Evolutionary conservation across 2,113 vertebrate genomes (phyloP), one percentile per base, ranked within the genome.

Genomic region (Engystomops pustulosus): DNA sequence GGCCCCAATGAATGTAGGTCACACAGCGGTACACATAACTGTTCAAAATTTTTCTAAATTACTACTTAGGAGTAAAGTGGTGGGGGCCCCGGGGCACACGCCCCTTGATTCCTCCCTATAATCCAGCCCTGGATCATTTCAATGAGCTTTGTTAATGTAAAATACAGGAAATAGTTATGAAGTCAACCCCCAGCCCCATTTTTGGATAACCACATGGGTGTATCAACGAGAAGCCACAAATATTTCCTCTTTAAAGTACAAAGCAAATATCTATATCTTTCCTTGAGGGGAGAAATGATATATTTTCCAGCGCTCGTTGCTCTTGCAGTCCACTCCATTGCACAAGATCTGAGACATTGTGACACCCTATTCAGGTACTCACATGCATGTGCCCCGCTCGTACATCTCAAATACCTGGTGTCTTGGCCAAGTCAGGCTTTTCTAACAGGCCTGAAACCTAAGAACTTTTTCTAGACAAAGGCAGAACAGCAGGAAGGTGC

Each of bases 401-500:
- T 38, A 44, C 36, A 30, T 60, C 80, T 82, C 80, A 82, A 62
- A 62, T 74, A 60, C 69, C 80, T 45, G 51, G n/a, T 27, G 36
- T 51, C 27, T 6, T 41, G 69, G 80, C 80, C 68, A 82, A 82
- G 38, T 67, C 20, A 55, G 49, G 27, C 30, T 71, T 69, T 53
- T 6, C 67, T 55, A 38, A 70, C 68, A 74, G 51, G 25, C 80
- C 32, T 45, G 80, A 82, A 82, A 82, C 69, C 23, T 47, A 74
- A 82, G 69, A 78, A 62, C 15, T 4, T 60, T 72, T 20, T 32
- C 36, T 62, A 72, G 49, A 82, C 68, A 74, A 82, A 82, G 41
- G 68, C 36, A 45, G 45, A 70, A 72, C 51, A 74, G 69, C 69
- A 72, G 80, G 68, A 74, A 82, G 38, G 68, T 82, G 68, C 69